These are phyloP conservation scores for Resseliella maxima DNA, from an alignment of 2,888 invertebrate species.

Conservation along the genomic window DNA sequence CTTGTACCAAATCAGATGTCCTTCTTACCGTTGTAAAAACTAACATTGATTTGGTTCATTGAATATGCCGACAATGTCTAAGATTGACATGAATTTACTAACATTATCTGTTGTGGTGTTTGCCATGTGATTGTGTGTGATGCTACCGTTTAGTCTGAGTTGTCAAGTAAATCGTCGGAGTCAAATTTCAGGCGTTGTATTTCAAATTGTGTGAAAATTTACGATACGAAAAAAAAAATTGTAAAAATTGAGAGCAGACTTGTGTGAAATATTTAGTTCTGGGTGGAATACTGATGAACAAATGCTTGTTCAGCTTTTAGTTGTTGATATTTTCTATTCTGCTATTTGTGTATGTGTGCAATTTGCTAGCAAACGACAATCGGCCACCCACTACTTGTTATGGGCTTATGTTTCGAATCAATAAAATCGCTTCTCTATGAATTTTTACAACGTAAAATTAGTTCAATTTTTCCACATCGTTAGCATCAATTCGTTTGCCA, in stretches of 20 bases:
- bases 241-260: neutral
- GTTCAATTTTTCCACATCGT: slow-evolving; percentile 44
- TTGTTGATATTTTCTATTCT: neutral
- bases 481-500: neutral
- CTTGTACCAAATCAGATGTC: neutral
- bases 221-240: neutral
- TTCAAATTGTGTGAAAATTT: neutral
- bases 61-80: slow-evolving; percentile 37
- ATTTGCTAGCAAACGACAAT: neutral
- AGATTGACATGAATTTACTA: neutral
- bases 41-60: slow-evolving; percentile 5
- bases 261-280: slow-evolving; percentile 31
- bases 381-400: slow-evolving; percentile 32
- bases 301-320: slow-evolving; percentile 29
- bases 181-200: slow-evolving; percentile 18
- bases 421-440: neutral
- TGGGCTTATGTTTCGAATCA: slow-evolving; percentile 10
- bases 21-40: neutral
- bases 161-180: neutral
- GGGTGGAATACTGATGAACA: neutral
- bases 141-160: neutral
- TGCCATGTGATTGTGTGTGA: neutral
- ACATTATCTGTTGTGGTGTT: neutral
- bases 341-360: neutral
- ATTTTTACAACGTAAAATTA: neutral